phyloP scores from a whole-genome alignment of 2,113 vertebrate species.

The Mesocricetus auratus region DNA sequence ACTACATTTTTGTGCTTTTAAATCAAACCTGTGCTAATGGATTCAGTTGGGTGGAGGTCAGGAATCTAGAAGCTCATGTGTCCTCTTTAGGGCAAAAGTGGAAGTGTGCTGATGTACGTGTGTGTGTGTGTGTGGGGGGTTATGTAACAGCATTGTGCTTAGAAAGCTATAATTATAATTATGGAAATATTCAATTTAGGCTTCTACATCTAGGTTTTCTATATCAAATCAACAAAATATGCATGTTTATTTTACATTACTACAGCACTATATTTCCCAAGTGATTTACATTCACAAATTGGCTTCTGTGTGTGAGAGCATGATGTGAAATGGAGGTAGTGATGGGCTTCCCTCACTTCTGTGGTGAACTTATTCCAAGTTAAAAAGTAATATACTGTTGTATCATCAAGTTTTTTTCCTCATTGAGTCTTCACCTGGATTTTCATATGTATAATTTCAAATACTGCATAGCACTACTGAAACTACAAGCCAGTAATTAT shows the following conservation, averaged over 20 bases:
- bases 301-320: conserved; percentile 58
- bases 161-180: conserved; percentile 61
- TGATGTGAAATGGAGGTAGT: conserved; percentile 64
- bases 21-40: not conserved
- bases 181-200: conserved; percentile 54
- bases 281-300: conserved; percentile 75
- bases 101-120: not conserved
- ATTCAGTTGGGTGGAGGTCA: conserved; percentile 44
- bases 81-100: conserved; percentile 40
- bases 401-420: conserved; percentile 50
- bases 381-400: conserved; percentile 60
- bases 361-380: conserved; percentile 57
- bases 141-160: conserved; percentile 61
- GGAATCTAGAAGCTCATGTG: conserved; percentile 43
- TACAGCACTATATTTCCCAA: conserved; percentile 60
- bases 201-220: conserved; percentile 48
- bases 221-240: conserved; percentile 69
- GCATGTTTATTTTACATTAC: conserved; percentile 70
- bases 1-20: not conserved
- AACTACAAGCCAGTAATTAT: conserved; percentile 58
- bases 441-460: conserved; percentile 59
- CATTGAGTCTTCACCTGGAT: conserved; percentile 64
- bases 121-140: not conserved
- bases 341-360: conserved; percentile 46
- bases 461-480: conserved; percentile 1